phyloP scores from a whole-genome alignment of 2,113 vertebrate genomes.

The Tringa solitaria region DNA sequence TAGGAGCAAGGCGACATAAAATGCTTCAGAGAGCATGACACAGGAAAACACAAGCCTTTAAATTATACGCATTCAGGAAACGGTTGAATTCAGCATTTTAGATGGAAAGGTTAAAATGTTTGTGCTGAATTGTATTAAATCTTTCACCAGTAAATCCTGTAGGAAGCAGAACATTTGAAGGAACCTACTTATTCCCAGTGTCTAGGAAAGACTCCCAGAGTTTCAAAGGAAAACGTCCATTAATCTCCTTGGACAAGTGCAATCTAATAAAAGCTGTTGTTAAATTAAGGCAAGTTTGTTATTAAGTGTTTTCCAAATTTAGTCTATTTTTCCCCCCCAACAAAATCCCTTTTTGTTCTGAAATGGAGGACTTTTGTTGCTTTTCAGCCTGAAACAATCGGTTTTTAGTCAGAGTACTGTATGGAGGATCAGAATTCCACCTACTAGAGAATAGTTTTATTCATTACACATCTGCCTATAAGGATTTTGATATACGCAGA shows the following conservation, averaged over 20 bases:
- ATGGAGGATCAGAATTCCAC: neutral
- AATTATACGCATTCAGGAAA: conserved; percentile 75
- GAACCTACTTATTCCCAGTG: conserved; percentile 61
- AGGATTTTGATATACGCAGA: neutral
- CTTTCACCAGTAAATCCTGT: conserved; percentile 67
- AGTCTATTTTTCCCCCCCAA: neutral
- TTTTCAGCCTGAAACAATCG: neutral
- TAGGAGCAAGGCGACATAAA: conserved; percentile 55
- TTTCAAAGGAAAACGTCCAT: conserved; percentile 72
- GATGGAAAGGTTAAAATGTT: conserved; percentile 66
- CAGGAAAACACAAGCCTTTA: conserved; percentile 70
- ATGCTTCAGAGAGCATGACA: conserved; percentile 69
- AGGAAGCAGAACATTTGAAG: conserved; percentile 61
- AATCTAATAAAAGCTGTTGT: conserved; percentile 67
- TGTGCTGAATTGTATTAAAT: conserved; percentile 68
- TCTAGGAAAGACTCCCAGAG: conserved; percentile 70
- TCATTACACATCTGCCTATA: neutral
- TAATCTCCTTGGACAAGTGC: conserved; percentile 69
- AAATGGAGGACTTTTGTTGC: neutral
- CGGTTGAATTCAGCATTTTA: conserved; percentile 24
- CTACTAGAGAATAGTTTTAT: neutral
- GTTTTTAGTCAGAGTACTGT: neutral
- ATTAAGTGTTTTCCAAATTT: conserved; percentile 46
- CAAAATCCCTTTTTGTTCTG: neutral
- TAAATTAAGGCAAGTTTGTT: conserved; percentile 40